Base-by-base conservation (phyloP, 2,797 vertebrate species). In the Sebastiscus tertius region DNA sequence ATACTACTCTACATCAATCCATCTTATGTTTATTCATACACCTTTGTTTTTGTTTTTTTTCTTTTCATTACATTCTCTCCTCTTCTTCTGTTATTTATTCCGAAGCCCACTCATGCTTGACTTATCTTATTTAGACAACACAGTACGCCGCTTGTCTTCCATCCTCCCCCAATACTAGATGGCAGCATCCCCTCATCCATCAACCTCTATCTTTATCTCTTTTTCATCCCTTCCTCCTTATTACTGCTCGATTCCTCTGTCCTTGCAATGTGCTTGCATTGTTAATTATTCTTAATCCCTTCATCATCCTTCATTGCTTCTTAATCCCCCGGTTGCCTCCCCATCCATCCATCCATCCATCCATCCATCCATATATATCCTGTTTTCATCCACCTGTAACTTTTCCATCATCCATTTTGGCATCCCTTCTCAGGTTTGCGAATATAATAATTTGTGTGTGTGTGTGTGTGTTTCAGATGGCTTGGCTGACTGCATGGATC, bases 401-500 rank as follows among this genome's bases (percentile, higher is more conserved):
- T 20, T 79, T 59, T 22, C 18, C 11, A 61, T 46, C n/a, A 22
- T 66, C 34, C 22, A 62, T 58, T 56, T 42, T 42, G n/a, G 29
- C 29, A 49, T 61, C 64, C 31, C 8, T 4, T 11, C 26, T 67
- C 27, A 33, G 27, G 5, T 72, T 54, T 75, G 12, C 46, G 12
- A 67, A 4, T 42, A n/a, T 34, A 56, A 58, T 29, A 26, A 12
- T 10, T 2, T 24, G 65, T 54, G 66, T 34, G 0, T 34, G 20
- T 20, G 59, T 81, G 27, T 67, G 12, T 77, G 26, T 83, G 8
- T 74, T 92, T 81, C 95, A 99, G 98, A 99, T 78, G 98, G 98
- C 24, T 94, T 99, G 84, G 89, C 91, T 26, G 98, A 99, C 94
- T 99, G 98, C 58, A 98, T 99, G 98, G 98, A 99, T 86, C 98